Evolutionary conservation across 2,797 vertebrate species (phyloP).

Genomic region (Pristis pectinata): DNA sequence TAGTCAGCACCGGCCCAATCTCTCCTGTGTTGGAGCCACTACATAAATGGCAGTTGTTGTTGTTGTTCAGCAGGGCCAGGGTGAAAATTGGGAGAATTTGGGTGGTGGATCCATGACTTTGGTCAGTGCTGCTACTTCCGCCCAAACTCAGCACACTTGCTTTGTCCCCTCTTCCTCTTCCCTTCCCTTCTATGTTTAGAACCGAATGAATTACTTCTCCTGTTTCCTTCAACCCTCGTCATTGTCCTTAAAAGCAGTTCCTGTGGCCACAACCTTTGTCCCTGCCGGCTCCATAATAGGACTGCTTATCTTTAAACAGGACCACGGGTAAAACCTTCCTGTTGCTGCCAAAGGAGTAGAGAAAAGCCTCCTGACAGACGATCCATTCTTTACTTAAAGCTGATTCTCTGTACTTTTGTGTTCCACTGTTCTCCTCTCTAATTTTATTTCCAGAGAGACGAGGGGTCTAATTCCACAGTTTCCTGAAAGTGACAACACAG

Average conservation of each 20-base stretch:
- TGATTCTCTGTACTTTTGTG: background rate
- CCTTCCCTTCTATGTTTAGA: background rate
- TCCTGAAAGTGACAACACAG: no score
- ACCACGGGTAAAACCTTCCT: background rate
- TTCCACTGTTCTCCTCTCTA: no score
- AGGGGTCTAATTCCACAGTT: no score
- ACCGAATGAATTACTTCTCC: background rate
- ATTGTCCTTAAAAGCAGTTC: background rate
- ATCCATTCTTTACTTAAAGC: background rate
- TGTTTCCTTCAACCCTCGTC: background rate
- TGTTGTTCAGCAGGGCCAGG: background rate
- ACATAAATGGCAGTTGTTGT: background rate
- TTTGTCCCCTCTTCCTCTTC: background rate
- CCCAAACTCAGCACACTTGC: background rate
- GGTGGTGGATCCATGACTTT: no score
- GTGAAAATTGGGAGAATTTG: no score
- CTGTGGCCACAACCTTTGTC: background rate
- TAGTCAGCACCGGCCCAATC: no score
- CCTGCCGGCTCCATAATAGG: background rate
- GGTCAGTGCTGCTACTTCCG: background rate
- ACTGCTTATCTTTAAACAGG: background rate
- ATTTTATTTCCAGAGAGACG: no score
- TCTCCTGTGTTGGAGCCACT: background rate
- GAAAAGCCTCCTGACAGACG: background rate
- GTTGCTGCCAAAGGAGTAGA: no score